Evolutionary conservation across 1,140 invertebrate species (phyloP).

Genomic region (Nomia melanderi): DNA sequence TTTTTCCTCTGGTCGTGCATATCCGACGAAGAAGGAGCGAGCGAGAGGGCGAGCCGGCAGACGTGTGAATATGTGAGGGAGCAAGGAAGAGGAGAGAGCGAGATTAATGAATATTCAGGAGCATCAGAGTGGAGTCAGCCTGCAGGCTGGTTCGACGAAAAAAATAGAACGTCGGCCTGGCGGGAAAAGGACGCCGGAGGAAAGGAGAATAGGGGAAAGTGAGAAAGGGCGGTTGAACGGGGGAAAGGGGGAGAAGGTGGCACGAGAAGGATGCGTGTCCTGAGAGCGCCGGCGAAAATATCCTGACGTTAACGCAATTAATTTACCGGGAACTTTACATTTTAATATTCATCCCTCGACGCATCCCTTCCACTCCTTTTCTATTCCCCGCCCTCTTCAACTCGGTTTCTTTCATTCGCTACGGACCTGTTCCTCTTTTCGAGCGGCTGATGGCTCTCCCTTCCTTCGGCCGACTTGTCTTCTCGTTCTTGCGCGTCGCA

Average conservation of each 20-base stretch:
- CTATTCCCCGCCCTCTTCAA: not conserved
- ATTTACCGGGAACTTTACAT: constrained; percentile 72
- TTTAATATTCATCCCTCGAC: constrained; percentile 74
- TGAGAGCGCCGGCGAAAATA: constrained; percentile 62
- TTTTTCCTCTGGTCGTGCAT: constrained; percentile 49
- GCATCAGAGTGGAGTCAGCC: constrained; percentile 46
- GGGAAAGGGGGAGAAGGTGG: constrained; percentile 22
- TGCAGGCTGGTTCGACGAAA: constrained; percentile 43
- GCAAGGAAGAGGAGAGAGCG: constrained; percentile 40
- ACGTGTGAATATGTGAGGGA: constrained; percentile 19
- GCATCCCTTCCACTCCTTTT: constrained; percentile 6
- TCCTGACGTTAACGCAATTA: constrained; percentile 74
- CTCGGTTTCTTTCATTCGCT: not conserved
- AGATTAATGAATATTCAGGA: constrained; percentile 75
- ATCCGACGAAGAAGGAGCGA: constrained; percentile 45
- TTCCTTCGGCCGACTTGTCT: not conserved
- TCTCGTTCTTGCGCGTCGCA: constrained; percentile 10
- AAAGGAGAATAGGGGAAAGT: not conserved
- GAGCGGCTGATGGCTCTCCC: not conserved
- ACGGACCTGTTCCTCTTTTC: not conserved
- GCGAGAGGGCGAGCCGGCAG: constrained; percentile 24
- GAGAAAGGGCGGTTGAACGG: constrained; percentile 2
- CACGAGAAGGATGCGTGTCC: constrained; percentile 3
- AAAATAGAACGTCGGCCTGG: constrained; percentile 39
- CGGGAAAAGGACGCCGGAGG: not conserved